Base-by-base conservation (phyloP, 2,113 vertebrate genomes). In the Phoxinus phoxinus region DNA sequence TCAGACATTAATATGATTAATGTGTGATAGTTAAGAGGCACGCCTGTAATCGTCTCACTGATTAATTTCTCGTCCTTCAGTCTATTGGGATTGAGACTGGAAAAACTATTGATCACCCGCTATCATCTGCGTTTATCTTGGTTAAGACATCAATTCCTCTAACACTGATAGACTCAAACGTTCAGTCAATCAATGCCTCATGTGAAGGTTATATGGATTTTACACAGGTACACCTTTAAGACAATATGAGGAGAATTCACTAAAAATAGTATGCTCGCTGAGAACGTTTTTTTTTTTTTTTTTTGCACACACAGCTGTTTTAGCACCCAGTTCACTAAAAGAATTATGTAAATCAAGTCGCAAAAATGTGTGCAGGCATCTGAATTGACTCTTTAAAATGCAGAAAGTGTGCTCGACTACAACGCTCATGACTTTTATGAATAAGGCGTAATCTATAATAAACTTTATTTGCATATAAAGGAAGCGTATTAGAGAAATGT, bases 1-100 rank as follows among this genome's bases (percentile, higher is more conserved):
- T 59, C 27, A 7, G 44, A 63, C 85, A 89, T 85, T 85, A 81
- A 84, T 75, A 59, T 81, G 85, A 82, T 87, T 85, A 78, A 89
- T 88, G 73, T 12, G 11, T 76, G 46, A 32, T 67, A 35, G 83
- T 74, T 85, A 58, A 79, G 83, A 32, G 37, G 41, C 44, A 61
- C 4, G 10, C 75, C 76, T 85, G 77, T 75, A 37, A 84, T 85
- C 51, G 51, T 12, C 53, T 77, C 71, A 63, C 84, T 81, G 61
- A 86, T 82, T 71, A 41, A 85, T 85, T 46, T 72, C 59, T 82
- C 6, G n/a, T 88, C 51, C 82, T 84, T 74, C 51, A n/a, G 32
- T 86, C 83, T 84, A 61, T 15, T 67, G 69, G 51, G 72, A 41
- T 75, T 37, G 81, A 73, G 76, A 69, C 12, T 63, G 76, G 25